A percentile compares a stretch with the other conserved stretches of the same genome.
These are phyloP conservation scores for Rhamphomyia laevipes DNA, from an alignment of 2,888 invertebrate genomes.

Conservation along the genomic window DNA sequence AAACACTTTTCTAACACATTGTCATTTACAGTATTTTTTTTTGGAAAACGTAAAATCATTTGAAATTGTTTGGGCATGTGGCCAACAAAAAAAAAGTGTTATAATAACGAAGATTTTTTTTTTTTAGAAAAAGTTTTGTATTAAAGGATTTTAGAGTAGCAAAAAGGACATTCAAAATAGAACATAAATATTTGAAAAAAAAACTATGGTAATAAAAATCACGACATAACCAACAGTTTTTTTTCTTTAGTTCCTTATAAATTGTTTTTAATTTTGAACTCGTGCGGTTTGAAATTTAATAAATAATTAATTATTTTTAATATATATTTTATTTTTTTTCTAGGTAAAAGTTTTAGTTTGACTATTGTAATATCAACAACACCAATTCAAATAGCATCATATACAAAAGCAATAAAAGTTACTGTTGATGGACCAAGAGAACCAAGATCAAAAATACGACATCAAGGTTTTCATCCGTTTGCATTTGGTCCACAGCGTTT, in stretches of 20 bases:
- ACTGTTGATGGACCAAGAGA: constrained; percentile 98
- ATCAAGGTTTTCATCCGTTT: constrained; percentile 80
- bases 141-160: too few relatives aligned
- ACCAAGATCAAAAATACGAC: constrained; percentile 85
- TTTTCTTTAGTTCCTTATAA: neutral
- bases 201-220: too few relatives aligned
- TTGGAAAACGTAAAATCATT: too few relatives aligned
- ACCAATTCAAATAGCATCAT: constrained; percentile 94
- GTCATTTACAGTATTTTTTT: too few relatives aligned
- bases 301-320: neutral
- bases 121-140: too few relatives aligned
- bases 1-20: too few relatives aligned
- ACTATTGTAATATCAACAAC: constrained; percentile 90
- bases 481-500: constrained; percentile 76
- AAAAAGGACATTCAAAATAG: too few relatives aligned
- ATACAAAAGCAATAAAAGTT: constrained; percentile 96
- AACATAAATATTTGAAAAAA: too few relatives aligned
- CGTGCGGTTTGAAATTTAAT: constrained; percentile 12
- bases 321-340: constrained; percentile 8
- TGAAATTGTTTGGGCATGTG: too few relatives aligned
- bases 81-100: too few relatives aligned
- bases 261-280: neutral
- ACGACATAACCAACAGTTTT: too few relatives aligned
- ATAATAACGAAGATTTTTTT: too few relatives aligned
- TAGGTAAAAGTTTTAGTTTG: constrained; percentile 95